These are phyloP conservation scores for Netelia melanura DNA, from an alignment of 2,888 invertebrate species.

Conservation along the genomic window DNA sequence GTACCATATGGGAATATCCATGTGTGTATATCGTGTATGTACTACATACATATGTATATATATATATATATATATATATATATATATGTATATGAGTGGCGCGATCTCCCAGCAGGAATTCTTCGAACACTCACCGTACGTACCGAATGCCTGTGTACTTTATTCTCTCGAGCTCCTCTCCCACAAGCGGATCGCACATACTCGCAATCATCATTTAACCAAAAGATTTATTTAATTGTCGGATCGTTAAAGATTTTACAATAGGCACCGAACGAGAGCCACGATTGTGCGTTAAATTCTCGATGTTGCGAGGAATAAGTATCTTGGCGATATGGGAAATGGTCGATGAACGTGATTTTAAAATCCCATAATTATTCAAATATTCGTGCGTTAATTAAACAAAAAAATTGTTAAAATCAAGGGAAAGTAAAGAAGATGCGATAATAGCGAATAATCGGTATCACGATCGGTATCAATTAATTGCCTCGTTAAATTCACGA, in stretches of 20 bases:
- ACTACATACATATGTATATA: neutral
- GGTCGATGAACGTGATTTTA: neutral
- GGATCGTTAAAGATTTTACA: slow-evolving; percentile 53
- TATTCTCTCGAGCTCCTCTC: slow-evolving; percentile 41
- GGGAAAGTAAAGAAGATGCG: neutral
- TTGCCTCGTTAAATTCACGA: too few relatives aligned
- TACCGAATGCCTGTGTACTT: slow-evolving; percentile 28
- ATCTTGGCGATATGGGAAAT: neutral
- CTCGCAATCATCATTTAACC: slow-evolving; percentile 54
- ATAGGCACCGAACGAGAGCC: slow-evolving; percentile 24
- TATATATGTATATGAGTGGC: slow-evolving; percentile 26
- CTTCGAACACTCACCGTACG: slow-evolving; percentile 40
- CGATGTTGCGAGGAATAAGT: neutral
- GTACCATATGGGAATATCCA: slow-evolving; percentile 56
- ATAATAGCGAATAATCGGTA: neutral
- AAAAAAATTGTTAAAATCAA: neutral
- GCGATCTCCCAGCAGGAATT: slow-evolving; percentile 61
- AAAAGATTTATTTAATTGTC: slow-evolving; percentile 55
- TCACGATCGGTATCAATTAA: too few relatives aligned
- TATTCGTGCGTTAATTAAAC: neutral
- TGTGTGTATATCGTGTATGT: neutral
- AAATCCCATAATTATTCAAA: neutral
- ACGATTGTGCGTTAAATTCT: slow-evolving; percentile 46
- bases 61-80: slow-evolving; percentile 1
- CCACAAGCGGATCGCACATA: slow-evolving; percentile 9